A percentile compares a stretch with the other conserved stretches of the same genome.
Conservation (phyloP, 2,888 invertebrate genomes). For the Limulus polyphemus region DNA sequence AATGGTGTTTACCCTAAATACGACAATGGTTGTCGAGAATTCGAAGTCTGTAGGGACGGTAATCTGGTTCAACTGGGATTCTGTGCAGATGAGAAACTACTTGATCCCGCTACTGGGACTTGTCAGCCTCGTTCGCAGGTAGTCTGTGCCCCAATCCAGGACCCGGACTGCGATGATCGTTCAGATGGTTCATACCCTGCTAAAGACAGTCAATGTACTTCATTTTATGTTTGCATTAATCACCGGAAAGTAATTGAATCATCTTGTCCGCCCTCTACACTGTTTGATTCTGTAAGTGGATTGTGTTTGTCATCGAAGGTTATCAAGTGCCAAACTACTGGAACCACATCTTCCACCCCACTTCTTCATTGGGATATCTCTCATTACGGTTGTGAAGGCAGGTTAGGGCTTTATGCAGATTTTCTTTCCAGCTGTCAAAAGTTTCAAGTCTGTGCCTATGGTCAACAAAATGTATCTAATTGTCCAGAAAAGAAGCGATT, state of each 20-base stretch:
- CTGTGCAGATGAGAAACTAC: slow-evolving; percentile 16
- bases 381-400: slow-evolving; percentile 15
- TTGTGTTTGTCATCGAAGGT: slow-evolving; percentile 17
- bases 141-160: slow-evolving; percentile 13
- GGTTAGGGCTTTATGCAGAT: slow-evolving; percentile 17
- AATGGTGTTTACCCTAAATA: slow-evolving; percentile 21
- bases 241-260: slow-evolving; percentile 8
- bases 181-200: slow-evolving; percentile 21
- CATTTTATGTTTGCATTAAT: slow-evolving; percentile 19
- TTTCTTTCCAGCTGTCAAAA: slow-evolving; percentile 14
- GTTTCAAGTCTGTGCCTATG: slow-evolving; percentile 14
- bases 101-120: slow-evolving; percentile 13
- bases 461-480: slow-evolving; percentile 7
- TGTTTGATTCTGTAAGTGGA: slow-evolving; percentile 18
- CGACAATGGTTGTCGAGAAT: slow-evolving; percentile 14
- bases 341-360: slow-evolving; percentile 5
- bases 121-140: slow-evolving; percentile 17
- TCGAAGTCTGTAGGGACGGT: slow-evolving; percentile 16
- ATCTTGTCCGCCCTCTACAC: slow-evolving; percentile 14
- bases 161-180: slow-evolving; percentile 11
- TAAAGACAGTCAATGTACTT: slow-evolving; percentile 19
- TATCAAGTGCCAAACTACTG: slow-evolving; percentile 12
- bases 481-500: slow-evolving; percentile 10
- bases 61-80: slow-evolving; percentile 14
- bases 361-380: slow-evolving; percentile 7